phyloP scores from a whole-genome alignment of 2,888 invertebrate genomes.

The Drosophila pegasa region DNA sequence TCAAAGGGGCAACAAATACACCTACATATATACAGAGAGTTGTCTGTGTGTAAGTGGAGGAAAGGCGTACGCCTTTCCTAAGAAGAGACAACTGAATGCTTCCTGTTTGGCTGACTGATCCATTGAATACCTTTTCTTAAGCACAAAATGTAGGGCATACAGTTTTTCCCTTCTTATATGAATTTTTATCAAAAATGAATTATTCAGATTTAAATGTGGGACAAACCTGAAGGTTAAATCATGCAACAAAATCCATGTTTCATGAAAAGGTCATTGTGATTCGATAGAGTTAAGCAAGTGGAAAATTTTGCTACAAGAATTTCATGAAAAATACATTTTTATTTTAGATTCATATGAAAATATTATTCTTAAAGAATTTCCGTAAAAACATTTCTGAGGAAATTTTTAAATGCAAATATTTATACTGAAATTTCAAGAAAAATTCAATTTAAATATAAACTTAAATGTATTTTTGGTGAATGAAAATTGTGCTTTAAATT shows the following conservation, averaged over 20 bases:
- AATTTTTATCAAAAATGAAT: neutral
- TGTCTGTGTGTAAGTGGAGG: slow-evolving; percentile 1
- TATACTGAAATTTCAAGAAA: no score
- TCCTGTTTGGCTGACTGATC: neutral
- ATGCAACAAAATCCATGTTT: neutral
- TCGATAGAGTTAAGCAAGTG: neutral
- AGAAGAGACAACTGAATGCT: neutral
- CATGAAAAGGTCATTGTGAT: neutral
- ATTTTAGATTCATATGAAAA: neutral
- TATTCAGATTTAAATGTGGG: neutral
- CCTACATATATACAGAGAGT: neutral
- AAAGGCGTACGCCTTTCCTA: neutral
- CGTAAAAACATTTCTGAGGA: no score
- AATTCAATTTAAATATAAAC: no score
- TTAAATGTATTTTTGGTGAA: no score
- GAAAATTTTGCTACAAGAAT: neutral
- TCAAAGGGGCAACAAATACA: slow-evolving; percentile 26
- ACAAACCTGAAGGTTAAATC: neutral
- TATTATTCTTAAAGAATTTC: neutral
- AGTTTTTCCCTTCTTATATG: neutral
- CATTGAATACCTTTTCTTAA: neutral
- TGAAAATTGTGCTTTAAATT: no score
- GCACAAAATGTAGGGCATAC: no score
- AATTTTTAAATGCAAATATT: no score
- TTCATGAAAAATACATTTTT: neutral